Conservation (phyloP, 2,888 invertebrate species). For the Drosophila stalkeri region DNA sequence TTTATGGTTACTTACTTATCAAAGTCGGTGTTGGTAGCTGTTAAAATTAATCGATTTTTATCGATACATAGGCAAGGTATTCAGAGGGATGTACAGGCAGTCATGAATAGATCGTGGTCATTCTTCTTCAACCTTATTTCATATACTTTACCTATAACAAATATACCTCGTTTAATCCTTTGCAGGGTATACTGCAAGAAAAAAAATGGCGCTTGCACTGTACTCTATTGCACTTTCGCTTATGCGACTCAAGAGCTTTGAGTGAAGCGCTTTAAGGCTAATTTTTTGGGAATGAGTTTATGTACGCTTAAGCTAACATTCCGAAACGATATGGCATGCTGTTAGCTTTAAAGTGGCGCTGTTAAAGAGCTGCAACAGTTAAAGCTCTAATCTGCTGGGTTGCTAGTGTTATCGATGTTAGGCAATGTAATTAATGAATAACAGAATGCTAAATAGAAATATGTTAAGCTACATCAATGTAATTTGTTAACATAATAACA, state of each 20-base stretch:
- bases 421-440: neutral
- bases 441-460: no score
- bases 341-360: constrained; percentile 1
- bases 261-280: constrained; percentile 1
- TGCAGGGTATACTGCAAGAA: neutral
- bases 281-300: constrained; percentile 1
- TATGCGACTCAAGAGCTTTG: constrained; percentile 3
- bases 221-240: constrained; percentile 13
- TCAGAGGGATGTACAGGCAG: no score
- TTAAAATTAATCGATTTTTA: neutral
- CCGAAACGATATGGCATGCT: neutral
- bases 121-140: neutral
- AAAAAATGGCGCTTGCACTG: constrained; percentile 4
- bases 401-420: neutral
- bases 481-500: neutral
- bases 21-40: no score
- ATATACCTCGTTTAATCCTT: neutral
- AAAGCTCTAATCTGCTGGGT: neutral
- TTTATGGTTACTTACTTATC: no score
- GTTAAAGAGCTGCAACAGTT: constrained; percentile 1
- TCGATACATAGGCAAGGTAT: neutral
- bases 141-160: neutral
- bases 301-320: neutral
- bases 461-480: neutral
- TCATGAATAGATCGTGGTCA: no score